Evolutionary conservation across 2,797 vertebrate species (phyloP), one percentile per base, ranked within the genome.

Genomic region (Remorina albescens): DNA sequence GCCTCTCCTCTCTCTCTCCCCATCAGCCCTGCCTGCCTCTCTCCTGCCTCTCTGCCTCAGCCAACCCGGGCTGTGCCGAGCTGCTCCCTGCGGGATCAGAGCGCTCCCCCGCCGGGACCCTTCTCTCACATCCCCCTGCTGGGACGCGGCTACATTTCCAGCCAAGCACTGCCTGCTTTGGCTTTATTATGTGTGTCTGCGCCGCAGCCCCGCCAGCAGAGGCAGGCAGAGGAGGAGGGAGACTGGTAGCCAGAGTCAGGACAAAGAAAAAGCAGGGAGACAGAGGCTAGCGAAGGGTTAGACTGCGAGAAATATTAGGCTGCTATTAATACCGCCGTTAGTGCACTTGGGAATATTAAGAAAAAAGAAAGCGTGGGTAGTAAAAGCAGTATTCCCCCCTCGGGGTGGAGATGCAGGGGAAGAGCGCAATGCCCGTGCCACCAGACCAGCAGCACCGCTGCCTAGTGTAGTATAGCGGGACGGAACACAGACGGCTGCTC

Each of bases 151-250:
- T 97, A 96, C 96, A 97, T 96, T 97, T 97, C 96, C 97, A 98
- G 97, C 97, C 97, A 98, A 98, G 97, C 97, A 86, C 90, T 92
- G 92, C 92, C 91, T 92, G 92, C 92, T 86, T 96, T 96, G 96
- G 96, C 97, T 98, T 97, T 99, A 99, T 97, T 98, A 99, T 98
- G 97, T 98, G 97, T 97, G 96, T 97, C 96, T 97, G 97, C 97
- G 96, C 96, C 96, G 97, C 97, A 97, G 96, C 96, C 96, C 96
- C 96, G 96, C 96, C 97, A 95, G 95, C 94, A 97, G 96, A 96
- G 95, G 96, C 96, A 97, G 95, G 96, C 95, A 96, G 96, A 97
- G 97, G 96, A 96, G 97, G 96, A 95, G 96, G 96, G 95, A 95
- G 89, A 85, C 91, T 91, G 91, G 91, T 91, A 93, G 91, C 94